These are phyloP conservation scores for Cavia porcellus DNA, from an alignment of 2,113 vertebrate species.

Conservation along the genomic window DNA sequence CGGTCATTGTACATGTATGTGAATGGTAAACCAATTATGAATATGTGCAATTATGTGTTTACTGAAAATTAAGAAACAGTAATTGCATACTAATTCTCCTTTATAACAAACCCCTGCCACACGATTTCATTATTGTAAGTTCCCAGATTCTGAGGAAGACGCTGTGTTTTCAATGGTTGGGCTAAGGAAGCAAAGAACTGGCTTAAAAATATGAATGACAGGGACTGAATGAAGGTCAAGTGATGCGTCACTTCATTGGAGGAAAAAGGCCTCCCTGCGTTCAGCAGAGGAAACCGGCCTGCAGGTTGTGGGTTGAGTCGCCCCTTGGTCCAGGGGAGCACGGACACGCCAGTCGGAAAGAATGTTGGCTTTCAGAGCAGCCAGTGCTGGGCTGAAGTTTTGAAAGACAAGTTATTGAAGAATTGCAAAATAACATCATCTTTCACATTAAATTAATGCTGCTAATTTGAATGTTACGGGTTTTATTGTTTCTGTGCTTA, in stretches of 20 bases:
- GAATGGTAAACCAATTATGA: neutral
- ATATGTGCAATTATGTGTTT: neutral
- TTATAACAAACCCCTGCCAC: neutral
- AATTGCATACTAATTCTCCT: neutral
- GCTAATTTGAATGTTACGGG: constrained; percentile 53
- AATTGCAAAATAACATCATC: constrained; percentile 1
- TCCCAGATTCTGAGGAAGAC: neutral
- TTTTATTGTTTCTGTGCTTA: constrained; percentile 55
- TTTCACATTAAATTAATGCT: neutral
- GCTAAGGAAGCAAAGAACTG: neutral
- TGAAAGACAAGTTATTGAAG: constrained; percentile 28
- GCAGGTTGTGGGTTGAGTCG: neutral
- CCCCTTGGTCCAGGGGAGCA: rapidly evolving
- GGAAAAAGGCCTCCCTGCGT: neutral
- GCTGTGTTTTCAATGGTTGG: neutral
- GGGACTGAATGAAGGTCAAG: neutral
- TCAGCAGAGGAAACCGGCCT: rapidly evolving
- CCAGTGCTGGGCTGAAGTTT: neutral
- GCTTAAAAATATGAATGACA: neutral
- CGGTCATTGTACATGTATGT: neutral
- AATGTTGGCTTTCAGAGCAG: neutral
- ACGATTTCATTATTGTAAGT: neutral
- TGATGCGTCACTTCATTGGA: rapidly evolving
- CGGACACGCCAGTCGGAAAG: neutral
- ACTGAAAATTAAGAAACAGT: neutral